Conservation (phyloP, 2,797 vertebrate species). For the Eulemur albifrons region DNA sequence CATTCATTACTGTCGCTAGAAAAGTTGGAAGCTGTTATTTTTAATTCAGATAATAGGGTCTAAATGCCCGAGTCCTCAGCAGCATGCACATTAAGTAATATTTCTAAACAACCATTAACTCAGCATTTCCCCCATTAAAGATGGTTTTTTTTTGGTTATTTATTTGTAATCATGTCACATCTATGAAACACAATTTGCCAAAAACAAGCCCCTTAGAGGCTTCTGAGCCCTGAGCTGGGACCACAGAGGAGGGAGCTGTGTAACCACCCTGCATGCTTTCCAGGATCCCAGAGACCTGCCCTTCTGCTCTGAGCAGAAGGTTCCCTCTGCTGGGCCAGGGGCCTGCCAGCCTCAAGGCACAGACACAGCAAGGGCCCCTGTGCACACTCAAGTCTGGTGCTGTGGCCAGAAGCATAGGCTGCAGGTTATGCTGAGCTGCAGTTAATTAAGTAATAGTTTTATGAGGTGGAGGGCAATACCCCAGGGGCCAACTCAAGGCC, state of each 20-base stretch:
- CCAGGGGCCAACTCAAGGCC: conserved; percentile 71
- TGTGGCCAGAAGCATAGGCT: conserved; percentile 51
- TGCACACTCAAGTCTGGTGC: conserved; percentile 29
- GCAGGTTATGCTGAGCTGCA: conserved; percentile 55
- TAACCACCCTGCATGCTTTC: conserved; percentile 43
- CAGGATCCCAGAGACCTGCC: conserved; percentile 48
- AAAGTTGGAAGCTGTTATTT: neutral
- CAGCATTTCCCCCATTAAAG: neutral
- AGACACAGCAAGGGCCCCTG: conserved; percentile 34
- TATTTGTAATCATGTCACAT: conserved; percentile 48
- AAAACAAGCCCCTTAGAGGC: conserved; percentile 7
- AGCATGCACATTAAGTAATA: neutral
- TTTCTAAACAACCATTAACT: neutral
- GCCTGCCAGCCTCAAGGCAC: conserved; percentile 10
- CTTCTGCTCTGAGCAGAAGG: conserved; percentile 14
- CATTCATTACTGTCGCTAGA: neutral
- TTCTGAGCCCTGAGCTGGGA: fast-evolving
- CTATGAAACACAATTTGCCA: neutral
- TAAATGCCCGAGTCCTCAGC: neutral
- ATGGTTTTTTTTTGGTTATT: conserved; percentile 35
- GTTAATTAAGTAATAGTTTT: conserved; percentile 84
- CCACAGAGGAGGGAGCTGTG: neutral
- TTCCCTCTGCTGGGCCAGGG: neutral
- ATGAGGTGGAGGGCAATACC: conserved; percentile 78
- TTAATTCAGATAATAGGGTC: neutral